Base-by-base conservation (phyloP, 2,113 vertebrate species). In the Strix aluco region DNA sequence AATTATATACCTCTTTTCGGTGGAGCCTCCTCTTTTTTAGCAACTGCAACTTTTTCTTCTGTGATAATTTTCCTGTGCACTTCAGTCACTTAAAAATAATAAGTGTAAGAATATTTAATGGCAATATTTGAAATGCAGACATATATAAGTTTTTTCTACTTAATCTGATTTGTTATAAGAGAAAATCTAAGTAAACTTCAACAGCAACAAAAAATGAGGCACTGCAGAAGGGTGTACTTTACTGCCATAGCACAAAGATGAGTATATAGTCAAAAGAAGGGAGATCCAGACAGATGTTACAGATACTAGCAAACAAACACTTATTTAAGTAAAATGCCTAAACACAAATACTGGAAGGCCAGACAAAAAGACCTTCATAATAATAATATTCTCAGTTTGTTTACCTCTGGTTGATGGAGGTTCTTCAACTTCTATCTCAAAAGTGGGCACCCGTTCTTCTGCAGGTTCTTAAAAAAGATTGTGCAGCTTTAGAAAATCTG, bases 331-430 rank as follows among this genome's bases (percentile, higher is more conserved):
- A 82, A 88, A 88, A 95, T 27, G 11, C 46, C 49, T 70, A 73
- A 96, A 61, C 5, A 59, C 16, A 79, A 63, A 85, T 26, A 58
- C 21, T 74, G 12, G 27, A 80, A 96, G 52, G 73, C 42, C 5
- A 90, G 18, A 87, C 23, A 58, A 82, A 96, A 77, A 85, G 66
- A 81, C 54, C 42, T 42, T 34, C 34, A 17, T 40, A 6, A 63
- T 17, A 69, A 62, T 29, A 79, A 36, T 79, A n/a, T 51, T 66
- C 19, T 94, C 46, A 32, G 62, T 52, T 82, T 52, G 11, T 97
- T 98, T 98, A 98, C 98, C 98, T 98, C 98, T 97, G 44, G 94
- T 55, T 49, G 97, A 44, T 66, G 96, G 96, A 82, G 94, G 97
- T 85, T 97, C 97, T 96, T 98, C 96, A 70, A 95, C 71, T 95